These are phyloP conservation scores for Apodemia mormo DNA, from an alignment of 2,888 invertebrate genomes.

Conservation along the genomic window DNA sequence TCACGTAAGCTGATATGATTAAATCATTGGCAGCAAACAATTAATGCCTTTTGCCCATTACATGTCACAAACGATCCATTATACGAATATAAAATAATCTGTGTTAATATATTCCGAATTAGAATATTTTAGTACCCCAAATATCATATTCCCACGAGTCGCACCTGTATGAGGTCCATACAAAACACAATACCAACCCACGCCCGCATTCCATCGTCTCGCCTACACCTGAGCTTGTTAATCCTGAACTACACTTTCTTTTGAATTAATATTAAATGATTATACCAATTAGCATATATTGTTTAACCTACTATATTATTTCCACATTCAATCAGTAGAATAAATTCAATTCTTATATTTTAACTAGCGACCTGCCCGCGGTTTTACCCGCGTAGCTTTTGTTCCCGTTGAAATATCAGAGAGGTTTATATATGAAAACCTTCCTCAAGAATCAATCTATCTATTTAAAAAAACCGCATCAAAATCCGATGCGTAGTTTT, in stretches of 20 bases:
- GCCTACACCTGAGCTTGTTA: slow-evolving; percentile 27
- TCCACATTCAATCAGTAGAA: no score
- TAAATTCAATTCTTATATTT: no score
- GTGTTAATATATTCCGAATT: background rate
- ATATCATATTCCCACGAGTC: slow-evolving; percentile 55
- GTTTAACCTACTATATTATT: no score
- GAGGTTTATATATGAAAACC: no score
- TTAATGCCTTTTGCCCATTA: background rate
- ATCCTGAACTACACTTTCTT: slow-evolving; percentile 11
- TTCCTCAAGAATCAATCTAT: no score
- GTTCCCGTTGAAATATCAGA: no score
- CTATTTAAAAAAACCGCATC: no score
- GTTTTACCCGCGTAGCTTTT: no score
- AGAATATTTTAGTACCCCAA: slow-evolving; percentile 30
- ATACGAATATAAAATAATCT: background rate
- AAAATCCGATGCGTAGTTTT: no score
- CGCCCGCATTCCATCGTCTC: slow-evolving; percentile 50
- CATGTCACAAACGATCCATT: background rate
- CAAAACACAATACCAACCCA: slow-evolving; percentile 44
- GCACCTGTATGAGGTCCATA: slow-evolving; percentile 48
- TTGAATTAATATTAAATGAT: background rate
- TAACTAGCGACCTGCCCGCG: no score
- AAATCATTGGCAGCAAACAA: background rate
- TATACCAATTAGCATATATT: no score
- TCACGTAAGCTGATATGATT: background rate